These are phyloP conservation scores for Conistra vaccinii DNA, from an alignment of 2,888 invertebrate genomes.

Conservation along the genomic window DNA sequence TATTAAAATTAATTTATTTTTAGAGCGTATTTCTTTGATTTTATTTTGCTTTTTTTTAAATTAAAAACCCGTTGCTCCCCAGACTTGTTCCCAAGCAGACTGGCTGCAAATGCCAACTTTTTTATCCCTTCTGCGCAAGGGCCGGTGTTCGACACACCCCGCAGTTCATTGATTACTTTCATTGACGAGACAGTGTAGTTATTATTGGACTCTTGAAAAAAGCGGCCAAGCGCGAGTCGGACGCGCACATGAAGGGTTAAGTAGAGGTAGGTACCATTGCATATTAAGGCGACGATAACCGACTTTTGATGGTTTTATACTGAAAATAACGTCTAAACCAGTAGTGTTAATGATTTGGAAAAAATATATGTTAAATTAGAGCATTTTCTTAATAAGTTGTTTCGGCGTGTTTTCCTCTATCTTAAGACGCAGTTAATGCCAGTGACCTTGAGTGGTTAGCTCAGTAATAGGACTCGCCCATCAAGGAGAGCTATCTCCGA, in stretches of 20 bases:
- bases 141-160: slow-evolving; percentile 31
- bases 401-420: no score
- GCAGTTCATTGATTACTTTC: slow-evolving; percentile 50
- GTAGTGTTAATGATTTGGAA: no score
- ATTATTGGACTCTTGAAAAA: not conserved
- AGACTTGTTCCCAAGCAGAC: slow-evolving; percentile 41
- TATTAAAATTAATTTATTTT: slow-evolving; percentile 25
- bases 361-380: no score
- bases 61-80: slow-evolving; percentile 50
- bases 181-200: slow-evolving; percentile 32
- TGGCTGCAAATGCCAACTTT: slow-evolving; percentile 54
- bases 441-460: no score
- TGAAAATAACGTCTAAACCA: no score
- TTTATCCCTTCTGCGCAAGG: slow-evolving; percentile 39
- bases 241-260: not conserved
- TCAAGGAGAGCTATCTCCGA: no score
- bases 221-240: not conserved
- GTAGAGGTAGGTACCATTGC: no score
- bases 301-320: no score
- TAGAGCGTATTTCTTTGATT: not conserved
- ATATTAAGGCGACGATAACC: no score
- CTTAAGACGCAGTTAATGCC: no score
- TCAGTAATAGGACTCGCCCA: no score
- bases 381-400: no score
- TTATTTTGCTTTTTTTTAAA: not conserved